Percentiles rank a stretch among this genome's conserved stretches.
Conservation (phyloP, 2,113 vertebrate species). For the Eclectus roratus region DNA sequence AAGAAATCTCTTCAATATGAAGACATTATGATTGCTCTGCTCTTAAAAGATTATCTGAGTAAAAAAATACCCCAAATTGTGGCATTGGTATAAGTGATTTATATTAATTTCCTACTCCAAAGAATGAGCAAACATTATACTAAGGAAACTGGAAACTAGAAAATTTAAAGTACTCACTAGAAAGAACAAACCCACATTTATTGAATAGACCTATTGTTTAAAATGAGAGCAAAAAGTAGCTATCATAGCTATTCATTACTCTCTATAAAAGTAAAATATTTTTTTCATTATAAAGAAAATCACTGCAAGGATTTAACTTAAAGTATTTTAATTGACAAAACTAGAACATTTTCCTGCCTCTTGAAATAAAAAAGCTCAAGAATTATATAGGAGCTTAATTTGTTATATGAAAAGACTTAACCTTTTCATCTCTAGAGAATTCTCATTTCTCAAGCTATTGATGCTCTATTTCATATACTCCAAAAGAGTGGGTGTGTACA, state of each 20-base stretch:
- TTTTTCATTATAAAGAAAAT: conserved; percentile 27
- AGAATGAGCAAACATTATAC: not conserved
- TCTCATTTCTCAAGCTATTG: not conserved
- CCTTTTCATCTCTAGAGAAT: conserved; percentile 10
- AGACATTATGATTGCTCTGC: not conserved
- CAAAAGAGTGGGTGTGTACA: not conserved
- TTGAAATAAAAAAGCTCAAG: conserved; percentile 9
- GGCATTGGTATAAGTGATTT: not conserved
- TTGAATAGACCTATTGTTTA: conserved; percentile 46
- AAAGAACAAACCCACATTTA: not conserved
- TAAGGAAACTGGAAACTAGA: conserved; percentile 29
- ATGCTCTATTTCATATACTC: not conserved
- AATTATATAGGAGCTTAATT: conserved; percentile 4
- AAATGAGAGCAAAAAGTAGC: not conserved
- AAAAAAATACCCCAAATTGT: not conserved
- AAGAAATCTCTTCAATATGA: conserved; percentile 15
- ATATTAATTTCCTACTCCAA: conserved; percentile 29
- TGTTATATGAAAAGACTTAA: conserved; percentile 34
- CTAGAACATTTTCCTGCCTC: not conserved
- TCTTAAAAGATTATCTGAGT: conserved; percentile 16
- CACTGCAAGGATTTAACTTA: not conserved
- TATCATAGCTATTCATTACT: not conserved
- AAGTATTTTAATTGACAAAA: conserved; percentile 14
- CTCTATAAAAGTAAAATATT: not conserved
- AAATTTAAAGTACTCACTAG: conserved; percentile 9